These are phyloP conservation scores for Mechanitis mazaeus DNA, from an alignment of 2,888 invertebrate genomes.

Conservation along the genomic window DNA sequence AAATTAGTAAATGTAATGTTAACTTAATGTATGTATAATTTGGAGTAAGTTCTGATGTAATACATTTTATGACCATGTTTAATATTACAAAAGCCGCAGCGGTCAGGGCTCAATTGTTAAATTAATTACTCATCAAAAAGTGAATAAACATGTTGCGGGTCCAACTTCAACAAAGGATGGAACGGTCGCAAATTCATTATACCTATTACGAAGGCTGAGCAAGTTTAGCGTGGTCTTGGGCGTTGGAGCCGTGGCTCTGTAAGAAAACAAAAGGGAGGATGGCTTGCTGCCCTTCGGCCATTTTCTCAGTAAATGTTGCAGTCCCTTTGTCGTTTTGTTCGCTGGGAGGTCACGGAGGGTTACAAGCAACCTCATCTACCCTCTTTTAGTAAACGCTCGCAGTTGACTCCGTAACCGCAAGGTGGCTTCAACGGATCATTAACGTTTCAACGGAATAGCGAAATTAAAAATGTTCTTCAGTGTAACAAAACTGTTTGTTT, in stretches of 20 bases:
- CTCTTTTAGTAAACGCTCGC: constrained; percentile 46
- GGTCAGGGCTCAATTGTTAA: constrained; percentile 8
- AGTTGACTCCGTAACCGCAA: constrained; percentile 60
- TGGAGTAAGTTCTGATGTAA: neutral
- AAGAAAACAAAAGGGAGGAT: constrained; percentile 66
- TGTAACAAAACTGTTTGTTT: neutral
- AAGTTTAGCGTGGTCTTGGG: constrained; percentile 40
- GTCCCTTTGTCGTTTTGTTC: constrained; percentile 63
- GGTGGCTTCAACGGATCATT: constrained; percentile 59
- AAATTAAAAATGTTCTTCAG: constrained; percentile 8
- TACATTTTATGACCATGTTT: neutral
- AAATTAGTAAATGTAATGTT: too few species aligned
- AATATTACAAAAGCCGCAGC: neutral
- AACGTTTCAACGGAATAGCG: constrained; percentile 30
- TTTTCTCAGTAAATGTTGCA: constrained; percentile 66
- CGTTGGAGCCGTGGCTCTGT: constrained; percentile 39
- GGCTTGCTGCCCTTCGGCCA: constrained; percentile 58
- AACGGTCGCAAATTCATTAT: constrained; percentile 31
- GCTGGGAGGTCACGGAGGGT: constrained; percentile 51
- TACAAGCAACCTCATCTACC: constrained; percentile 60
- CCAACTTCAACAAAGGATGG: constrained; percentile 23
- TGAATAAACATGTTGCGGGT: constrained; percentile 20
- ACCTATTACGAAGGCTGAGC: constrained; percentile 44
- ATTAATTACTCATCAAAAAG: constrained; percentile 21
- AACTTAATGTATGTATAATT: neutral